Evolutionary conservation across 2,113 vertebrate species (phyloP), one percentile per base, ranked within the genome.

Genomic region (Leptobrachium ailaonicum): DNA sequence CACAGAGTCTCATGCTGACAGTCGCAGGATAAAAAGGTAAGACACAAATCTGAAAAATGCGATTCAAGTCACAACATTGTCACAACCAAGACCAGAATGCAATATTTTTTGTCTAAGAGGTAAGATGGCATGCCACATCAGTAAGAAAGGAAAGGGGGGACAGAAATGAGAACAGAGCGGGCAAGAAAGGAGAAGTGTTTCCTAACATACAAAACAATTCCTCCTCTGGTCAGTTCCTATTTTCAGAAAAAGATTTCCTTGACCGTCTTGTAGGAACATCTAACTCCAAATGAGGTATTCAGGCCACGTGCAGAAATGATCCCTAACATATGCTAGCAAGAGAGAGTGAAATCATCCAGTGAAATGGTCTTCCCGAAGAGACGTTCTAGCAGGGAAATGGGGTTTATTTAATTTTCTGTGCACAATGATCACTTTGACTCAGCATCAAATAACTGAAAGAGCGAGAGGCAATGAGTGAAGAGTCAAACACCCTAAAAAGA

Each of bases 401-500:
- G 14, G 44, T 72, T 1, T 80, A 58, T 80, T 73, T 60, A 75
- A 71, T 66, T 75, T 0, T 0, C 62, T 85, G 83, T 67, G 58
- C 83, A 63, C 76, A 82, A 79, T 72, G 64, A 54, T 67, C 84
- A 85, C 72, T 85, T 75, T 80, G 83, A 86, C 73, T 75, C 82
- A 83, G 86, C 83, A 84, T 84, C 84, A 84, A 82, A 83, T 41
- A 67, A 53, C 81, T 72, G 82, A 70, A 82, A 84, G 79, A 40
- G 73, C 73, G 64, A 40, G 73, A 76, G 58, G 66, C 14, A 74
- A 67, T 77, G 73, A 42, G 70, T 44, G 12, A 85, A 82, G 83
- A 14, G 41, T 66, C 79, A 88, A 89, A 89, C 91, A 91, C 88
- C 90, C 84, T 76, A 85, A 87, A 87, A 63, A 82, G 88, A 92